Evolutionary conservation across 2,797 vertebrate genomes (phyloP).

Genomic region (Protonibea diacanthus): DNA sequence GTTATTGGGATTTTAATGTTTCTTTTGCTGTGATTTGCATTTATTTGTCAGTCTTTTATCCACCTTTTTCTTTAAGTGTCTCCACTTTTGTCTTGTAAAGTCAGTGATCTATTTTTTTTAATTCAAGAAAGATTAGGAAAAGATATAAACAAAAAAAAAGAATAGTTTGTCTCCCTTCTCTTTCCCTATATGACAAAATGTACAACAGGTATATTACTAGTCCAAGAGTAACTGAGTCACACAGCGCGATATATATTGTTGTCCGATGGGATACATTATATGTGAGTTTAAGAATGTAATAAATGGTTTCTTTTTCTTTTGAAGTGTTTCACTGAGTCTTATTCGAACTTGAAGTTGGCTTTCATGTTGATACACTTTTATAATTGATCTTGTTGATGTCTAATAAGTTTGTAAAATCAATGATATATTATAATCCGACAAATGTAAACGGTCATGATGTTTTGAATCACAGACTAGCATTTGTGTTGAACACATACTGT

Average conservation of each 20-base stretch:
- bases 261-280: slow-evolving; percentile 84
- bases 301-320: slow-evolving; percentile 85
- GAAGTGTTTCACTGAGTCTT: slow-evolving; percentile 48
- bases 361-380: neutral
- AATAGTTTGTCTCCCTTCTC: slow-evolving; percentile 69
- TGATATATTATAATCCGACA: neutral
- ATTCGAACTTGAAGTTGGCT: slow-evolving; percentile 18
- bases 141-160: slow-evolving; percentile 66
- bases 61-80: slow-evolving; percentile 72
- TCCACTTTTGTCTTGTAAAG: slow-evolving; percentile 87
- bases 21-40: slow-evolving; percentile 83
- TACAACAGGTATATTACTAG: slow-evolving; percentile 83
- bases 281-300: slow-evolving; percentile 90
- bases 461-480: neutral
- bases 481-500: neutral
- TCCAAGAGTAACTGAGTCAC: slow-evolving; percentile 81
- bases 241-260: slow-evolving; percentile 83
- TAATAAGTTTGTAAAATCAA: slow-evolving; percentile 3
- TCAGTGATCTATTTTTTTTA: slow-evolving; percentile 90
- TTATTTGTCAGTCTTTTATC: slow-evolving; percentile 75
- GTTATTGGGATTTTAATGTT: slow-evolving; percentile 76
- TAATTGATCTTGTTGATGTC: neutral
- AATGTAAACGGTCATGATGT: neutral
- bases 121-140: slow-evolving; percentile 85
- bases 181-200: slow-evolving; percentile 79